These are phyloP conservation scores for Heliconius congener DNA, from an alignment of 1,140 invertebrate species.

Conservation along the genomic window DNA sequence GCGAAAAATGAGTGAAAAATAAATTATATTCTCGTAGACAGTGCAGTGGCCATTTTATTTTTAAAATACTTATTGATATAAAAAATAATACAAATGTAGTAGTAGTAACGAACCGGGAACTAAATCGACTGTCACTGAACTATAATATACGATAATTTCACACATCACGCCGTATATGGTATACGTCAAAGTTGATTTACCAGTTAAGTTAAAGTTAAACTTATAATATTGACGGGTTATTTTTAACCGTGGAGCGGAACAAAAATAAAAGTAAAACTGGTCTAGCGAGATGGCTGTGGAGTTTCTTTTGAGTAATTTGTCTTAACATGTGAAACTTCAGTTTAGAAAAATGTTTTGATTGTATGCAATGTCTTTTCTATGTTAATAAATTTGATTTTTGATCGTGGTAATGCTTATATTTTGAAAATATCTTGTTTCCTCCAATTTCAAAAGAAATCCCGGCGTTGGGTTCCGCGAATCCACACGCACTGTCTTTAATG, in stretches of 20 bases:
- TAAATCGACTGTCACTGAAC: neutral
- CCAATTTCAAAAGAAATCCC: no score
- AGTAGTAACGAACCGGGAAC: neutral
- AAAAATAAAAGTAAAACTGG: constrained; percentile 9
- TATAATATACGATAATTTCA: constrained; percentile 2
- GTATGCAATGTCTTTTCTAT: no score
- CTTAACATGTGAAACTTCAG: neutral
- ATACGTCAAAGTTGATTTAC: constrained; percentile 6
- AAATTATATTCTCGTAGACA: no score
- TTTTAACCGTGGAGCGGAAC: neutral
- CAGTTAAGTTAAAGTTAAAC: constrained; percentile 1
- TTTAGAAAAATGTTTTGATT: neutral
- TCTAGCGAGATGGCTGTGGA: neutral
- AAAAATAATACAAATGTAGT: neutral
- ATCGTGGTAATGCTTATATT: neutral
- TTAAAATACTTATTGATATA: no score
- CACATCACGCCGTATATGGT: neutral
- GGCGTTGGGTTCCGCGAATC: no score
- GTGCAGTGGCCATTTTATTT: no score
- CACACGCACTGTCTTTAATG: no score
- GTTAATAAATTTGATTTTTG: neutral
- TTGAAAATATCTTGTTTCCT: neutral
- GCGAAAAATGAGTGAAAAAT: no score
- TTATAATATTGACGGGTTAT: neutral
- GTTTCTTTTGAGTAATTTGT: neutral